These are phyloP conservation scores for Brachylomia viminalis DNA, from an alignment of 2,888 invertebrate species.

Conservation along the genomic window DNA sequence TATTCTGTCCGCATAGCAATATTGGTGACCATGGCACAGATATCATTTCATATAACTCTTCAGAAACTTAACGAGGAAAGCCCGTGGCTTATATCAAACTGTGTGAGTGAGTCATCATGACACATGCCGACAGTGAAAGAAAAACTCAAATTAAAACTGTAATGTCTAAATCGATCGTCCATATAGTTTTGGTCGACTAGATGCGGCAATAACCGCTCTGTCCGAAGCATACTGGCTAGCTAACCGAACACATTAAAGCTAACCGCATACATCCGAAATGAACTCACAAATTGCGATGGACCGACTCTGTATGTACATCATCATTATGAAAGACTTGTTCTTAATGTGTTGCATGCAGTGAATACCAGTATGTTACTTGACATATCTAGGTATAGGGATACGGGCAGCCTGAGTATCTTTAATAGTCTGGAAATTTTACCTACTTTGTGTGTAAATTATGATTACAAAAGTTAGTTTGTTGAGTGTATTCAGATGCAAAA, in stretches of 20 bases:
- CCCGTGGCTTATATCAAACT: not conserved
- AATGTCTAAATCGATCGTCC: constrained; percentile 17
- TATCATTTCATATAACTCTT: too few relatives aligned
- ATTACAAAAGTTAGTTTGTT: not conserved
- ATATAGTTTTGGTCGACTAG: not conserved
- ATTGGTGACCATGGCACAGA: not conserved
- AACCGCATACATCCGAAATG: constrained; percentile 38
- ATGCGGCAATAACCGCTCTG: constrained; percentile 13
- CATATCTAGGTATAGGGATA: not conserved
- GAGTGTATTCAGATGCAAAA: not conserved
- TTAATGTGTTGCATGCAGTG: constrained; percentile 10
- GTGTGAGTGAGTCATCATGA: not conserved
- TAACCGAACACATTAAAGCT: constrained; percentile 8
- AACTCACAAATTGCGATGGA: constrained; percentile 19
- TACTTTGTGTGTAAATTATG: not conserved
- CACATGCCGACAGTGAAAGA: not conserved
- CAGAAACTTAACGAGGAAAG: not conserved
- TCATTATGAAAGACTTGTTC: constrained; percentile 16
- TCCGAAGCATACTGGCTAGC: constrained; percentile 15
- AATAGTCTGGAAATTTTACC: not conserved
- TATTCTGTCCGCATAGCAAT: not conserved
- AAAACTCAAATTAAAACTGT: not conserved
- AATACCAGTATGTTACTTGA: not conserved
- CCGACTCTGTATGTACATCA: constrained; percentile 15
- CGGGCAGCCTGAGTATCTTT: not conserved